Base-by-base conservation (phyloP, 1,140 invertebrate species). In the Magallana ariakensis region DNA sequence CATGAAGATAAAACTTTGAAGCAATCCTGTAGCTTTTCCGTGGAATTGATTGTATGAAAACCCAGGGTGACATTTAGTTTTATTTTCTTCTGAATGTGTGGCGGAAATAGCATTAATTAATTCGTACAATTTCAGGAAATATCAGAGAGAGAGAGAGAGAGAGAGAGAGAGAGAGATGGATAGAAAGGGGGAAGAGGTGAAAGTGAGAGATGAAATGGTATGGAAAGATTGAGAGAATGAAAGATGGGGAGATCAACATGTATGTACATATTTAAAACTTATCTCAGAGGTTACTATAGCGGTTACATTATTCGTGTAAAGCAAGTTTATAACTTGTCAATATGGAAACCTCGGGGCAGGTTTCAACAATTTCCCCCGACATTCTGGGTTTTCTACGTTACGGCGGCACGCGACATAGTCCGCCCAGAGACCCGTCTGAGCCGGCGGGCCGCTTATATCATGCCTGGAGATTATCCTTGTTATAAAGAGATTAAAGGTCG, bases 401-500 rank as follows among this genome's bases (percentile, higher is more conserved):
- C 66, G 22, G 66, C 22, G 66, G 66, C 66, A 70, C 66, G 66
- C 66, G 66, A 70, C 66, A 26, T 26, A 33, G 19, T 22, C 66
- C 66, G 66, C 66, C 66, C 66, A 70, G 33, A 26, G 66, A 70
- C 66, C 22, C 33, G 66, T 70, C 22, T 70, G 66, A 70, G 66
- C 66, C 19, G 8, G 11, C 7, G 33, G 33, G 66, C 0, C 33
- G 7, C 66, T 70, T 19, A 33, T 70, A 70, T 26, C 66, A 22
- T 26, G 66, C 19, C 66, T 19, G 6, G 22, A 19, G 66, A 70
- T 70, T 22, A 70, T 70, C 7, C 33, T 22, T 26, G 66, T 70
- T 70, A 70, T 70, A 26, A 26, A 70, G 66, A 10, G 66, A 70
- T 70, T 70, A 70, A 11, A 70, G 66, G 66, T 70, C 66, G 66